These are phyloP conservation scores for Malurus splendens DNA, from an alignment of 2,797 vertebrate genomes.

Conservation along the genomic window DNA sequence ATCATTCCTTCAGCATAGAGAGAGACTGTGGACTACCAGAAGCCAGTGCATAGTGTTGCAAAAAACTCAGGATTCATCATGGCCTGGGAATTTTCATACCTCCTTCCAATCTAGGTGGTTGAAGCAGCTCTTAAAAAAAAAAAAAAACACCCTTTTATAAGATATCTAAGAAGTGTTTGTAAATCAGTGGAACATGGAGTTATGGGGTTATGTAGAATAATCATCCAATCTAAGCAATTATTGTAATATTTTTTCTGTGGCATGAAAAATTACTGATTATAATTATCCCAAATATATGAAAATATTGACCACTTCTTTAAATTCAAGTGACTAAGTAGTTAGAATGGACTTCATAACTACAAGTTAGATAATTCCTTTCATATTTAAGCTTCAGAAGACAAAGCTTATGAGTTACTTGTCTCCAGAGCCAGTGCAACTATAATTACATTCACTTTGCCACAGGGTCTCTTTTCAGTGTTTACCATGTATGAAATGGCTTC, in stretches of 20 bases:
- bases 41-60: slow-evolving; percentile 14
- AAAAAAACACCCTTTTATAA: background rate
- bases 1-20: background rate
- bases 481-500: slow-evolving; percentile 24
- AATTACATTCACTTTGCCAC: slow-evolving; percentile 17
- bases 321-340: background rate
- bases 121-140: slow-evolving; percentile 13
- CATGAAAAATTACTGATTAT: background rate
- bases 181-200: background rate
- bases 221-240: background rate
- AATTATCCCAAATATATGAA: background rate
- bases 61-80: background rate
- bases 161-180: background rate
- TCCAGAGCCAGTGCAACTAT: slow-evolving; percentile 3
- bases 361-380: slow-evolving; percentile 11
- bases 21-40: background rate
- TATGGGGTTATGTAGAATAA: slow-evolving; percentile 12
- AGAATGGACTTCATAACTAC: background rate
- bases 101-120: background rate
- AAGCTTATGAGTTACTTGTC: background rate
- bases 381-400: background rate
- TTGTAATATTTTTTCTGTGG: slow-evolving; percentile 34
- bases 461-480: slow-evolving; percentile 23
- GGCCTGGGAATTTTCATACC: background rate
- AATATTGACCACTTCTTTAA: background rate